phyloP scores from a whole-genome alignment of 2,797 vertebrate genomes.

The Microhierax caerulescens region DNA sequence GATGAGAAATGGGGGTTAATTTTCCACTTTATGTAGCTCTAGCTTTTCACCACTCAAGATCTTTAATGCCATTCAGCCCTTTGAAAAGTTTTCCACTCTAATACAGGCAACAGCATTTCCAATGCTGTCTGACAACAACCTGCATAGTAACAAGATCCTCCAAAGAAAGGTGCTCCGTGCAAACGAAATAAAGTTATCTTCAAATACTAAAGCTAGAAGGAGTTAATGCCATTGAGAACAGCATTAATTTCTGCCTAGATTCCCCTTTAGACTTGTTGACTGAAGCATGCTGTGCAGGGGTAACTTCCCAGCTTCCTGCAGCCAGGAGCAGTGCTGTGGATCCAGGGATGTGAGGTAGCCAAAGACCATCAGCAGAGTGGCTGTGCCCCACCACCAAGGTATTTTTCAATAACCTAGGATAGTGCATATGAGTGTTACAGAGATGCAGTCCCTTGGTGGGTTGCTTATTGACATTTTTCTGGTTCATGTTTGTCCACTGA shows the following conservation, averaged over 20 bases:
- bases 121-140: neutral
- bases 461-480: neutral
- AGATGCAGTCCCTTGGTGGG: neutral
- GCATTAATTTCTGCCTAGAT: neutral
- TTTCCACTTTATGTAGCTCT: neutral
- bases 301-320: neutral
- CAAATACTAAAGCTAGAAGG: neutral
- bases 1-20: neutral
- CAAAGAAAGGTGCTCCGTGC: neutral
- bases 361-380: neutral
- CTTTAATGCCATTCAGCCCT: neutral
- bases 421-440: neutral
- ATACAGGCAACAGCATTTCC: neutral
- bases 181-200: neutral
- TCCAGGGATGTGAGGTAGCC: neutral
- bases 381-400: neutral
- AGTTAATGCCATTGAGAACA: neutral
- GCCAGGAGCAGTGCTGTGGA: neutral
- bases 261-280: neutral
- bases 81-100: neutral
- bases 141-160: rapidly evolving
- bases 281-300: neutral
- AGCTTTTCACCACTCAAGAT: neutral
- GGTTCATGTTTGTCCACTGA: neutral
- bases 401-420: neutral